Conservation (phyloP, 2,888 invertebrate genomes). For the Tyria jacobaeae region DNA sequence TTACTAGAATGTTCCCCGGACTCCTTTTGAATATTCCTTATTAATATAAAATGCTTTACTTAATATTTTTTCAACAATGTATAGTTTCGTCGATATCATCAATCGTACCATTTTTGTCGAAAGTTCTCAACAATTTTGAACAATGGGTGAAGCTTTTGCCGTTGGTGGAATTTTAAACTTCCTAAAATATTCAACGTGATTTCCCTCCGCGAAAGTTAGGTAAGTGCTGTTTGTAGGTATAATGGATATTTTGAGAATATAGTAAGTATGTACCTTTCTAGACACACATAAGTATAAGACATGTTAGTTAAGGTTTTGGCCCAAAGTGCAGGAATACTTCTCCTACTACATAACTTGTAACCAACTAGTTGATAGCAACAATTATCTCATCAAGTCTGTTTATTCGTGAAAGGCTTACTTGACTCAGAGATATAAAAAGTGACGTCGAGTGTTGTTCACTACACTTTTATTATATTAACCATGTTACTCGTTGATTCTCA, state of each 20-base stretch:
- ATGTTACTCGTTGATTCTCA: slow-evolving; percentile 14
- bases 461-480: not conserved
- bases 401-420: no score
- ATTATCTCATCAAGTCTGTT: no score
- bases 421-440: no score
- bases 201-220: not conserved
- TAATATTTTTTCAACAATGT: no score
- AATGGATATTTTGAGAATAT: not conserved
- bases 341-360: no score
- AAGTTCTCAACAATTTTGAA: not conserved
- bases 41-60: no score
- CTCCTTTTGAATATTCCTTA: no score
- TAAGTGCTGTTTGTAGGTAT: not conserved
- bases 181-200: not conserved
- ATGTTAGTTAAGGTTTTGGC: not conserved
- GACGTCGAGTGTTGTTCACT: not conserved
- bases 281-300: not conserved
- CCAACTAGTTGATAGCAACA: no score
- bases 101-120: not conserved
- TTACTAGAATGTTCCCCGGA: no score
- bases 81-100: no score
- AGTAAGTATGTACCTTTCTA: not conserved
- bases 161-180: not conserved
- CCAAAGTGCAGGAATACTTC: no score
- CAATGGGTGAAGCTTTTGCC: not conserved